Percentiles rank a stretch among this genome's conserved stretches.
phyloP scores from a whole-genome alignment of 64 coral and sea anemone species.

The Stylophora pistillata region DNA sequence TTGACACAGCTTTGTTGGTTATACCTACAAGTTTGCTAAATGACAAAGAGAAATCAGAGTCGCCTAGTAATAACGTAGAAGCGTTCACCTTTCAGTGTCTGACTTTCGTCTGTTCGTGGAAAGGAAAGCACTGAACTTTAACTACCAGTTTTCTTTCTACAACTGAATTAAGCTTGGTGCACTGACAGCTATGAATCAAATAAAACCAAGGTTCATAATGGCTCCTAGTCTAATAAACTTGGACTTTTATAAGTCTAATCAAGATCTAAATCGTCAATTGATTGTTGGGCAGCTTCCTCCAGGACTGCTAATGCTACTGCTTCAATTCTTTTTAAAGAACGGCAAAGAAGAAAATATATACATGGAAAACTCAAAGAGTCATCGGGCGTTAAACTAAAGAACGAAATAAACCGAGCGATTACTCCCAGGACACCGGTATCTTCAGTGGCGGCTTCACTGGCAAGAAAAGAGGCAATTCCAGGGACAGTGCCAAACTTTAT shows the following conservation, averaged over 20 bases:
- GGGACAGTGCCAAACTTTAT: background rate
- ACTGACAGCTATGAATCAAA: no score
- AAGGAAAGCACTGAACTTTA: no score
- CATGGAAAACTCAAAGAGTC: slow-evolving; percentile 34
- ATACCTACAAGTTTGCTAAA: no score
- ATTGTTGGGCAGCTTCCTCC: background rate
- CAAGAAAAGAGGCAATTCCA: background rate
- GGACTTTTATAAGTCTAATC: background rate
- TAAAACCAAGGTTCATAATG: background rate
- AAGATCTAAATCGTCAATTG: slow-evolving; percentile 19
- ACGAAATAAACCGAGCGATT: slow-evolving; percentile 29
- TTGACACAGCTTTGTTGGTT: no score
- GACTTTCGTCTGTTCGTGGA: no score
- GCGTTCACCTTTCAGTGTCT: no score
- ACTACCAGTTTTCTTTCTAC: no score
- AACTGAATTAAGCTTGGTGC: no score
- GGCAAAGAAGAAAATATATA: slow-evolving; percentile 26
- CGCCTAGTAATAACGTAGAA: no score
- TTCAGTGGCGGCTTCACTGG: background rate
- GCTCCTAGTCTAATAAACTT: background rate
- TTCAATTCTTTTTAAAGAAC: slow-evolving; percentile 26
- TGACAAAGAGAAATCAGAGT: no score
- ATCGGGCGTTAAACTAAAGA: slow-evolving; percentile 7
- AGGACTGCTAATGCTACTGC: slow-evolving; percentile 10
- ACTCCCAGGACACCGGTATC: background rate